Base-by-base conservation (phyloP, 2,797 vertebrate genomes). In the Catostomus latipinnis region DNA sequence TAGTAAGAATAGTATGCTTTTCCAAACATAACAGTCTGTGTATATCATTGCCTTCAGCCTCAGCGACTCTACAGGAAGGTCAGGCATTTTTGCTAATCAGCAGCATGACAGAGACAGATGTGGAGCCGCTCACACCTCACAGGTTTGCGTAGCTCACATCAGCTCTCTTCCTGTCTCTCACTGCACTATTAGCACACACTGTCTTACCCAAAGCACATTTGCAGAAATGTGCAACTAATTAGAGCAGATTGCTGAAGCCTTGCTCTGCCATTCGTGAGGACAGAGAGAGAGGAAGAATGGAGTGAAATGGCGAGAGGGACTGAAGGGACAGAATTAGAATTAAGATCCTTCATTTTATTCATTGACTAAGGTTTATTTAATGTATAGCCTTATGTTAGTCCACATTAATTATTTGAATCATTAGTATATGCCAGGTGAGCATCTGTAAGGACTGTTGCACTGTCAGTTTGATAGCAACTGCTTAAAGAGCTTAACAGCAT, bases 111-210 rank as follows among this genome's bases (percentile, higher is more conserved):
- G 63, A 81, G 50, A 63, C 52, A 73, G 66, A 83, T 83, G 84
- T 72, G 85, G 76, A 78, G 83, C 75, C 18, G 63, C 76, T 73
- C 67, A 62, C 71, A 66, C 57, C 77, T 74, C 46, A 3, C 63
- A 80, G 65, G 75, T 77, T 53, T 13, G 11, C 13, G 1, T 14
- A 57, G 67, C 49, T 57, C 6, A 3, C 53, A n/a, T 60, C 67
- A 5, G n/a, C 48, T 57, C 45, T 81, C 71, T 76, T 81, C 72
- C 65, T 83, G 69, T 74, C 80, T 78, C 75, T 71, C 68, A 62
- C 68, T 80, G 73, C 58, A 81, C 81, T 78, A 88, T 89, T 89
- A 90, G 78, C 83, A 86, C 83, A 83, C 84, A 82, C 81, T 76
- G 62, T 2, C 83, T 82, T 84, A 83, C 74, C 74, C 87, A 82